These are phyloP conservation scores for Noctua pronuba DNA, from an alignment of 2,888 invertebrate genomes.

Conservation along the genomic window DNA sequence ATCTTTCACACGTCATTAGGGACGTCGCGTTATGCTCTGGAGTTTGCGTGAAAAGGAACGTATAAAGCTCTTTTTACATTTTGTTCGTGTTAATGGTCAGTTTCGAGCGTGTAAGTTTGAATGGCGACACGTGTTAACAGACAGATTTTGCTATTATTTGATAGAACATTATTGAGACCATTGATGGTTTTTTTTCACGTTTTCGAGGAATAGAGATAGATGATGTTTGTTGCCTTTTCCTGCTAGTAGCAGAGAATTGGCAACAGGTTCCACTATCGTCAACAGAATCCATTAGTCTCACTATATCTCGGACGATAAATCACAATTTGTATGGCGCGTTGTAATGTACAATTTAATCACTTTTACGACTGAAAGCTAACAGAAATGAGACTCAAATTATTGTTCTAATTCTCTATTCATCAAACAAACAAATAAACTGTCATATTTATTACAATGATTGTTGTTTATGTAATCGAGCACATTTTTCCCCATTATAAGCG, in stretches of 20 bases:
- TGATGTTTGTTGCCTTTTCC: slow-evolving; percentile 18
- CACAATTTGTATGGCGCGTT: slow-evolving; percentile 33
- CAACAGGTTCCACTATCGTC: slow-evolving; percentile 56
- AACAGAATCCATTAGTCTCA: slow-evolving; percentile 57
- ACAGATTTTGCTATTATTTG: slow-evolving; percentile 37
- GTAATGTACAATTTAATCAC: slow-evolving; percentile 36
- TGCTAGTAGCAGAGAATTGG: slow-evolving; percentile 40
- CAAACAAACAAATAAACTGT: slow-evolving; percentile 41
- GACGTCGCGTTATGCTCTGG: slow-evolving; percentile 77
- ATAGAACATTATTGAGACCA: slow-evolving; percentile 34
- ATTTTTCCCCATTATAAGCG: slow-evolving; percentile 65
- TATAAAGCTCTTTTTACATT: slow-evolving; percentile 61
- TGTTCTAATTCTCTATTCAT: slow-evolving; percentile 38
- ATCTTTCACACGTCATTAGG: slow-evolving; percentile 76
- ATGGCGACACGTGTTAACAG: slow-evolving; percentile 56
- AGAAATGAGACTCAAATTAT: slow-evolving; percentile 28
- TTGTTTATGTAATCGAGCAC: slow-evolving; percentile 56
- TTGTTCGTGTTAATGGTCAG: slow-evolving; percentile 66
- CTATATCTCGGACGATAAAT: slow-evolving; percentile 53
- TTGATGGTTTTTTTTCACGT: slow-evolving; percentile 21
- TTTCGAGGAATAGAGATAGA: slow-evolving; percentile 25
- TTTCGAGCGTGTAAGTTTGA: slow-evolving; percentile 51
- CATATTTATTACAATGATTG: slow-evolving; percentile 49
- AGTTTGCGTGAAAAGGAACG: slow-evolving; percentile 67
- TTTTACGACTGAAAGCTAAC: slow-evolving; percentile 33